These are phyloP conservation scores for Brachynemurus nebulosus DNA, from an alignment of 2,888 invertebrate genomes.

Conservation along the genomic window DNA sequence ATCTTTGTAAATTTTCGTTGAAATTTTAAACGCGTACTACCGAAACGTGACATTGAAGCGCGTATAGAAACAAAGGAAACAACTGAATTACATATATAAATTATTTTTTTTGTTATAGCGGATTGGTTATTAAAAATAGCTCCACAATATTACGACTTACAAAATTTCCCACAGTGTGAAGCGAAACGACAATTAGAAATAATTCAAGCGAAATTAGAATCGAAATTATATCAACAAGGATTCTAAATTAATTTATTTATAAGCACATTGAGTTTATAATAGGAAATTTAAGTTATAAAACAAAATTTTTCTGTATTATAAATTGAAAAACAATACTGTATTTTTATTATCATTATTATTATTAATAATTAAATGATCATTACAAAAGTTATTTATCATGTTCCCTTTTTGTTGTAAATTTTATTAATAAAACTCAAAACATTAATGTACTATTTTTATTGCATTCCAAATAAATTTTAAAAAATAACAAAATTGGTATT, in stretches of 20 bases:
- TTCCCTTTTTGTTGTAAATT: too few species aligned
- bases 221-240: constrained; percentile 77
- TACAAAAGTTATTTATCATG: not conserved
- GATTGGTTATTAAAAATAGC: constrained; percentile 92
- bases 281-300: not conserved
- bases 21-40: too few species aligned
- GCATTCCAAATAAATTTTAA: too few species aligned
- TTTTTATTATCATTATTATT: too few species aligned
- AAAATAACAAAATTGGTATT: too few species aligned
- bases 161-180: constrained; percentile 96
- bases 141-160: constrained; percentile 96
- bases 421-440: too few species aligned
- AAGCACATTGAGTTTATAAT: not conserved
- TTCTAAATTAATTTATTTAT: constrained; percentile 41
- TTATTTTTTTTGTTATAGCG: constrained; percentile 41
- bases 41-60: too few species aligned
- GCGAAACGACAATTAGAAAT: constrained; percentile 85
- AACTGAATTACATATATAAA: too few species aligned
- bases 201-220: constrained; percentile 73
- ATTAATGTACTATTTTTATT: too few species aligned
- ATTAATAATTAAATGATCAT: not conserved
- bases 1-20: too few species aligned
- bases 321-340: too few species aligned
- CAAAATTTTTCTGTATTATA: not conserved
- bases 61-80: too few species aligned